phyloP scores from a whole-genome alignment of 2,113 vertebrate genomes.

The Saguinus midas region DNA sequence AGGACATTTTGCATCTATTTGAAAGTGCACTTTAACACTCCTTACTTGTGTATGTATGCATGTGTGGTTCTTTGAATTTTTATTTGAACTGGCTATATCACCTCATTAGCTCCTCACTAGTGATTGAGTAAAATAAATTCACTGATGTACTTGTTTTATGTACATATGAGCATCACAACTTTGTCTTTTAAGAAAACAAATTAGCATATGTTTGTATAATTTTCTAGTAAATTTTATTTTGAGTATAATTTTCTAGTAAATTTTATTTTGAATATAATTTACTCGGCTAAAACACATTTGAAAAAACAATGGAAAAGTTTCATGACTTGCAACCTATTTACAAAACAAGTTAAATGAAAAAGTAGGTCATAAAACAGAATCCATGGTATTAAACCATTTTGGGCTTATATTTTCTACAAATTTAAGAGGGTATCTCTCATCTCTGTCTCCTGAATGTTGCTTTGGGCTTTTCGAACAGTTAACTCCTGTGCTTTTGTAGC shows the following conservation, averaged over 20 bases:
- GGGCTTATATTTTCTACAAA: neutral
- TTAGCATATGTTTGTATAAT: neutral
- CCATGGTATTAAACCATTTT: neutral
- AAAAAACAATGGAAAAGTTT: neutral
- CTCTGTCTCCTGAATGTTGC: neutral
- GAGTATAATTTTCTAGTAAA: neutral
- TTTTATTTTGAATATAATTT: neutral
- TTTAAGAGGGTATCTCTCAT: neutral
- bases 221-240: neutral
- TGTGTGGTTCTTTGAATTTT: neutral
- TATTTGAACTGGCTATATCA: neutral
- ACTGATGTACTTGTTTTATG: neutral
- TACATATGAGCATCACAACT: neutral
- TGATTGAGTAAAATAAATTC: neutral
- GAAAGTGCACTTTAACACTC: neutral
- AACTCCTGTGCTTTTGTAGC: neutral
- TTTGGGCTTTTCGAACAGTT: neutral
- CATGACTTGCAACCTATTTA: neutral
- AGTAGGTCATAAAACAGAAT: neutral
- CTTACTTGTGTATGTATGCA: neutral
- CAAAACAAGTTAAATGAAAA: neutral
- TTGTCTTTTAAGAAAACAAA: neutral
- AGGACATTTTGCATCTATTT: neutral
- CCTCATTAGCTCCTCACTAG: neutral
- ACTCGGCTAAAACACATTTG: neutral